Evolutionary conservation across 2,113 vertebrate species (phyloP).

Genomic region (Tachycineta bicolor): DNA sequence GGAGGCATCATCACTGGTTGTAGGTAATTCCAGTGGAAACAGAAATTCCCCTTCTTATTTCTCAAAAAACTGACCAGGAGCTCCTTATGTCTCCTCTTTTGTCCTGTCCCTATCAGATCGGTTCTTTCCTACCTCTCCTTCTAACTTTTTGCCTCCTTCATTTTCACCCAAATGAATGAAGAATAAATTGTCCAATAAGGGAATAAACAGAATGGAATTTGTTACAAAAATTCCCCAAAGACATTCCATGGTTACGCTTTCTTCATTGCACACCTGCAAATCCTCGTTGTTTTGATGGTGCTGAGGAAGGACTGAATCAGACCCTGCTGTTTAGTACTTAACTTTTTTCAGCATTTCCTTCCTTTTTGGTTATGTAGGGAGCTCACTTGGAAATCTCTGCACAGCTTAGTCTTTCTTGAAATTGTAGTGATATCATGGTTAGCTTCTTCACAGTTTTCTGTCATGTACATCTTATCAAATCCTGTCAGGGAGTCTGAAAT

Average conservation of each 20-base stretch:
- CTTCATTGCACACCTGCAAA: neutral
- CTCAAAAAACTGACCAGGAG: neutral
- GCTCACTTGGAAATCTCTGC: neutral
- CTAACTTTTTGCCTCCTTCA: neutral
- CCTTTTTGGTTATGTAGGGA: neutral
- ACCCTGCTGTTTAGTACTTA: neutral
- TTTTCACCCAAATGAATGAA: neutral
- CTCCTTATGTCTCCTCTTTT: neutral
- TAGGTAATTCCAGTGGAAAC: neutral
- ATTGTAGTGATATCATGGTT: neutral
- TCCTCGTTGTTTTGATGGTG: neutral
- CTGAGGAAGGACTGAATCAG: neutral
- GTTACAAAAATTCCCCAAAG: neutral
- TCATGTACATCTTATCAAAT: neutral
- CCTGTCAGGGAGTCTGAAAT: neutral
- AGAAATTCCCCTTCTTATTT: neutral
- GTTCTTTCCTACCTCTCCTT: neutral
- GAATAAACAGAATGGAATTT: neutral
- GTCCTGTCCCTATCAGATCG: neutral
- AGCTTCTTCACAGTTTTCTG: neutral
- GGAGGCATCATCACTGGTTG: neutral
- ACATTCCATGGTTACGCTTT: neutral
- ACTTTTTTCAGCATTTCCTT: neutral
- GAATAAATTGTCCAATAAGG: neutral
- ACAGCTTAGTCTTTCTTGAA: neutral